Evolutionary conservation across 2,888 invertebrate genomes (phyloP).

Genomic region (Apoda limacodes): DNA sequence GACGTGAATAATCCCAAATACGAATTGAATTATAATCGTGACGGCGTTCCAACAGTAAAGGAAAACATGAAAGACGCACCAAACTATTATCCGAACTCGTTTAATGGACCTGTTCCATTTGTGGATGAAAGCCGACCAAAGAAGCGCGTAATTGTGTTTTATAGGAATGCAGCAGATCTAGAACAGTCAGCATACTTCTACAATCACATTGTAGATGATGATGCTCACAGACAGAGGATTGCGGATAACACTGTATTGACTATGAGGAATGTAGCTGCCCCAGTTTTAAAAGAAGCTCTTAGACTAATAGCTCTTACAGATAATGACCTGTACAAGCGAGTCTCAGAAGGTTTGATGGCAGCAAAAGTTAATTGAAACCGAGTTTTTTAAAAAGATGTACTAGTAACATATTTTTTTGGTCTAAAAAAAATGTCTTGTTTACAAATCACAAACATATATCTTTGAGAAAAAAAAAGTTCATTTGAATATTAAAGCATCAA

Average conservation of each 20-base stretch:
- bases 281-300: conserved; percentile 82
- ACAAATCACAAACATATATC: no score
- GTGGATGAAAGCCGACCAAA: conserved; percentile 44
- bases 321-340: conserved; percentile 76
- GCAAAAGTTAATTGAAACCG: no score
- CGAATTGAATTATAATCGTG: conserved; percentile 33
- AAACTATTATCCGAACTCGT: no score
- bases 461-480: no score
- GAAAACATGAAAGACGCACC: conserved; percentile 89
- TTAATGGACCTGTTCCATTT: conserved; percentile 80
- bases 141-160: conserved; percentile 23
- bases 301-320: conserved; percentile 82
- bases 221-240: conserved; percentile 20
- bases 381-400: no score
- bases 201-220: conserved; percentile 34
- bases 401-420: no score
- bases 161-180: conserved; percentile 34
- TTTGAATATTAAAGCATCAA: no score
- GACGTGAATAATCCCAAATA: conserved; percentile 37
- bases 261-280: conserved; percentile 19
- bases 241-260: conserved; percentile 19
- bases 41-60: conserved; percentile 73
- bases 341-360: no score
- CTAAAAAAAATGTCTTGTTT: no score
- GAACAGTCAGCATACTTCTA: conserved; percentile 81